These are phyloP conservation scores for Bucorvus abyssinicus DNA, from an alignment of 2,797 vertebrate species.

Conservation along the genomic window DNA sequence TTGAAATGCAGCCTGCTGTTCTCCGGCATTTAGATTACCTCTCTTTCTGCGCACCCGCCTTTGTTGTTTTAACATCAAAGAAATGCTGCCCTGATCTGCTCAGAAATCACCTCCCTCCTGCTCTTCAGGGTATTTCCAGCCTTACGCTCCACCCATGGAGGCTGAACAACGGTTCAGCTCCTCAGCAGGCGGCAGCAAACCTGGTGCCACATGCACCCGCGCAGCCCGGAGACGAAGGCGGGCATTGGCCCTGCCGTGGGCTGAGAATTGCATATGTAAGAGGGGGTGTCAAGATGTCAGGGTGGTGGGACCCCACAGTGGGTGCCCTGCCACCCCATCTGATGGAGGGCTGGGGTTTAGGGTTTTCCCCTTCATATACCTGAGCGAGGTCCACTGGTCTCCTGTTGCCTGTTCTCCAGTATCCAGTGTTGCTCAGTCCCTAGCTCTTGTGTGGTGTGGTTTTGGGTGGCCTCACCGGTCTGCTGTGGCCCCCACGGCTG, in stretches of 20 bases:
- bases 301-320: accelerated
- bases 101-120: neutral
- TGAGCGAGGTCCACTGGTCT: neutral
- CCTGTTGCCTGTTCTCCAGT: neutral
- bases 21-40: neutral
- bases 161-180: neutral
- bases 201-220: accelerated
- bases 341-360: neutral
- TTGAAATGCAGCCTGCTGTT: conserved; percentile 54
- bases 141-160: accelerated
- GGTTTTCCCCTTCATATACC: neutral
- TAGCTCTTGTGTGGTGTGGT: accelerated
- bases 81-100: neutral
- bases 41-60: neutral
- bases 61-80: conserved; percentile 69
- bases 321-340: accelerated
- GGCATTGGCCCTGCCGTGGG: neutral
- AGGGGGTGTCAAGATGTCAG: accelerated
- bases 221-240: neutral
- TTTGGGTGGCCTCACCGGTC: neutral
- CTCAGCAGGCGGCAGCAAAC: neutral
- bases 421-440: neutral
- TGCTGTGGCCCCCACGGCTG: accelerated
- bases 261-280: neutral
- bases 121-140: neutral